phyloP scores from a whole-genome alignment of 2,888 invertebrate genomes.

The Apamea anceps region DNA sequence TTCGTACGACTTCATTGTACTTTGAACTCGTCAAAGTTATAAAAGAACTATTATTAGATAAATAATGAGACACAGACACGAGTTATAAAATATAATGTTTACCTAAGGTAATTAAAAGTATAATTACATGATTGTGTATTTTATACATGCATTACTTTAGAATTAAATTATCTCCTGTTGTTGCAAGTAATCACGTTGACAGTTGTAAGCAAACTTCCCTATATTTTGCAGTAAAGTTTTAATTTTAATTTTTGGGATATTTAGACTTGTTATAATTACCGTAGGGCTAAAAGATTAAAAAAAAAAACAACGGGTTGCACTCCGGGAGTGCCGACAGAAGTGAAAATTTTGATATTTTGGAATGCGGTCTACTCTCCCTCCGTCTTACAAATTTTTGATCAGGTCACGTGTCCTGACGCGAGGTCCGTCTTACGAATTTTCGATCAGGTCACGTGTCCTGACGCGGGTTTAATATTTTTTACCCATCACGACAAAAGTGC shows the following conservation, averaged over 20 bases:
- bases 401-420: too few relatives aligned
- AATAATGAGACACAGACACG: neutral
- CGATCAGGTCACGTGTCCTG: too few relatives aligned
- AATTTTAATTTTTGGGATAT: too few relatives aligned
- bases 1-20: constrained; percentile 10
- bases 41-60: constrained; percentile 13
- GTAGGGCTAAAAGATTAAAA: neutral
- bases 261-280: neutral
- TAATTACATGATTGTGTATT: neutral
- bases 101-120: neutral
- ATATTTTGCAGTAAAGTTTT: too few relatives aligned
- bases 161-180: neutral
- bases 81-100: constrained; percentile 4
- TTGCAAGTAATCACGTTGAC: neutral
- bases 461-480: too few relatives aligned
- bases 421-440: too few relatives aligned
- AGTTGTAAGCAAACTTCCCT: neutral
- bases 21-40: constrained; percentile 26
- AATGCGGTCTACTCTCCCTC: too few relatives aligned
- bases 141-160: neutral
- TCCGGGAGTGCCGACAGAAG: too few relatives aligned
- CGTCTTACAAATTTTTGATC: too few relatives aligned
- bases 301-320: neutral
- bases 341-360: too few relatives aligned
- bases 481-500: too few relatives aligned